Conservation (phyloP, 2,888 invertebrate species). For the Nomada fucata region DNA sequence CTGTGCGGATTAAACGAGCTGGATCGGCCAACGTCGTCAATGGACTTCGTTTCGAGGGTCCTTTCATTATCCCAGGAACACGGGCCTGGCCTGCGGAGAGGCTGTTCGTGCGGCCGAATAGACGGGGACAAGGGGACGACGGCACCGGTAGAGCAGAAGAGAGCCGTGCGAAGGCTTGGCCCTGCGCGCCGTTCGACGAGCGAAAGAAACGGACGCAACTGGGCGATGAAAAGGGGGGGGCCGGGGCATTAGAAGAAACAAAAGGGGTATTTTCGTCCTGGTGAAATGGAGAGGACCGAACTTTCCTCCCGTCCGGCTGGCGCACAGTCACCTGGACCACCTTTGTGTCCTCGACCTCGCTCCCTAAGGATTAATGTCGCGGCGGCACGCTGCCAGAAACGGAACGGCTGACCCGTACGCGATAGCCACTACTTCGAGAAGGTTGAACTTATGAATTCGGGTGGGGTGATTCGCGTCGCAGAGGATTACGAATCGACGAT, state of each 20-base stretch:
- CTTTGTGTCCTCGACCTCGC: slow-evolving; percentile 64
- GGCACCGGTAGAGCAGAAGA: slow-evolving; percentile 20
- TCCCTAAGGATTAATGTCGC: slow-evolving; percentile 79
- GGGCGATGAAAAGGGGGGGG: slow-evolving; percentile 21
- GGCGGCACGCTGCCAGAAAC: slow-evolving; percentile 80
- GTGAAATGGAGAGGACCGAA: slow-evolving; percentile 63
- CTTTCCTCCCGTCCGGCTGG: slow-evolving; percentile 52
- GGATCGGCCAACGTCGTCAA: slow-evolving; percentile 69
- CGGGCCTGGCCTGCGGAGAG: slow-evolving; percentile 37
- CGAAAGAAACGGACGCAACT: slow-evolving; percentile 32
- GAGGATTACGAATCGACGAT: slow-evolving; percentile 14
- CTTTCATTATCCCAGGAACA: slow-evolving; percentile 72
- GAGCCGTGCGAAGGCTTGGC: slow-evolving; percentile 2
- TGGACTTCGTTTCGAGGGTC: slow-evolving; percentile 72
- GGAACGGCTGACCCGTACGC: slow-evolving; percentile 75
- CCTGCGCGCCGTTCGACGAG: not conserved
- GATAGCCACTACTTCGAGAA: slow-evolving; percentile 56
- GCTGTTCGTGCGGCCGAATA: slow-evolving; percentile 2
- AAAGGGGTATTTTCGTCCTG: slow-evolving; percentile 72
- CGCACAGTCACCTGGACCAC: slow-evolving; percentile 48
- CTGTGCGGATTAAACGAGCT: slow-evolving; percentile 70
- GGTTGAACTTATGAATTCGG: slow-evolving; percentile 48
- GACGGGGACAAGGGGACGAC: not conserved
- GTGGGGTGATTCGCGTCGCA: slow-evolving; percentile 34
- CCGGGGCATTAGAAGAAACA: slow-evolving; percentile 70